Evolutionary conservation across 1,140 invertebrate species (phyloP).

Genomic region (Bombus breviceps): DNA sequence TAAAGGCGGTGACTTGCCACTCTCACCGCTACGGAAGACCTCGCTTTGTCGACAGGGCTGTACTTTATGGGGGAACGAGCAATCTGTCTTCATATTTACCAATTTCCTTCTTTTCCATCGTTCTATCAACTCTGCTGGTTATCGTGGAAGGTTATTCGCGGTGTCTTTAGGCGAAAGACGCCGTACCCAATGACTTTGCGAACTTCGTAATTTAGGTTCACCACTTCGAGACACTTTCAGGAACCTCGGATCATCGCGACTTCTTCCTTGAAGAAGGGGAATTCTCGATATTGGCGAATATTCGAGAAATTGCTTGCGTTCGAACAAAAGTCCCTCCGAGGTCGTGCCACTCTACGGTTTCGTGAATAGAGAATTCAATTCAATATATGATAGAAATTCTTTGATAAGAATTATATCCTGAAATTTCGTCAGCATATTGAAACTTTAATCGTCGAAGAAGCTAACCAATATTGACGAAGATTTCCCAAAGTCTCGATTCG

Average conservation of each 20-base stretch:
- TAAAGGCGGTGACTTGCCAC: slow-evolving; percentile 46
- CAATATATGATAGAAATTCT: no score
- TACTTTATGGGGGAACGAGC: background rate
- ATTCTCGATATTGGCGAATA: background rate
- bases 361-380: no score
- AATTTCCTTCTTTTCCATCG: slow-evolving; percentile 7
- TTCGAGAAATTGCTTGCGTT: background rate
- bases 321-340: no score
- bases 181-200: background rate
- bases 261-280: background rate
- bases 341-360: no score
- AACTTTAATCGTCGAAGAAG: no score
- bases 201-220: background rate
- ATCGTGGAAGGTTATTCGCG: background rate
- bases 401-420: no score
- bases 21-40: background rate
- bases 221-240: background rate
- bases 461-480: no score
- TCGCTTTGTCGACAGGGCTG: background rate
- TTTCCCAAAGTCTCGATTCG: no score
- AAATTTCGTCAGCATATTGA: no score
- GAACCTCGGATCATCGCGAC: background rate
- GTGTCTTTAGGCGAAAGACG: background rate
- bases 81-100: slow-evolving; percentile 39
- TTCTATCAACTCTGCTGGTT: background rate